These are phyloP conservation scores for Oncorhynchus tshawytscha DNA, from an alignment of 2,113 vertebrate genomes.

Conservation along the genomic window DNA sequence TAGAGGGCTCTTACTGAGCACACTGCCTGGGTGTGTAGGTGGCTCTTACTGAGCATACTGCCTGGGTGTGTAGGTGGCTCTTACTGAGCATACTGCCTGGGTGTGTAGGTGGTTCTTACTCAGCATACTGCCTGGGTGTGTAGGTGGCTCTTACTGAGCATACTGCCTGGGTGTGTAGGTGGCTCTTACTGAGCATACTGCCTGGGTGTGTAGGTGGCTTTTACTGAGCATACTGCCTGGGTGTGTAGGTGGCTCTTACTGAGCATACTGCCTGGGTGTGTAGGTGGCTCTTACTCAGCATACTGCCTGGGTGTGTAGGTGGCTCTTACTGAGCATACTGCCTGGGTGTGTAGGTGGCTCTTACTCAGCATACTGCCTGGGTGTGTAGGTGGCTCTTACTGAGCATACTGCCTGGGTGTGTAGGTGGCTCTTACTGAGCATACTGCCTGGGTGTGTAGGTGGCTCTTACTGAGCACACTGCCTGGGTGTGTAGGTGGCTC, in stretches of 20 bases:
- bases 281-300: neutral
- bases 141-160: too few species aligned
- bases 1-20: too few species aligned
- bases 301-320: neutral
- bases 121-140: too few species aligned
- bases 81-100: too few species aligned
- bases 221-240: neutral
- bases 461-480: neutral
- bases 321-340: neutral
- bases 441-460: neutral
- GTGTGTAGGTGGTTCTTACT: too few species aligned
- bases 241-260: neutral
- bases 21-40: too few species aligned
- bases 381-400: neutral
- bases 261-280: conserved; percentile 1
- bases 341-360: neutral
- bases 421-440: neutral
- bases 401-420: neutral
- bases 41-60: too few species aligned
- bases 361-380: conserved; percentile 1
- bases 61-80: too few species aligned
- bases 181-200: neutral
- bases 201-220: neutral
- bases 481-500: neutral
- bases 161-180: too few species aligned